Percentiles rank a stretch among this genome's conserved stretches.
Evolutionary conservation across 2,888 invertebrate species (phyloP).

Genomic region (Campoplex nolae): DNA sequence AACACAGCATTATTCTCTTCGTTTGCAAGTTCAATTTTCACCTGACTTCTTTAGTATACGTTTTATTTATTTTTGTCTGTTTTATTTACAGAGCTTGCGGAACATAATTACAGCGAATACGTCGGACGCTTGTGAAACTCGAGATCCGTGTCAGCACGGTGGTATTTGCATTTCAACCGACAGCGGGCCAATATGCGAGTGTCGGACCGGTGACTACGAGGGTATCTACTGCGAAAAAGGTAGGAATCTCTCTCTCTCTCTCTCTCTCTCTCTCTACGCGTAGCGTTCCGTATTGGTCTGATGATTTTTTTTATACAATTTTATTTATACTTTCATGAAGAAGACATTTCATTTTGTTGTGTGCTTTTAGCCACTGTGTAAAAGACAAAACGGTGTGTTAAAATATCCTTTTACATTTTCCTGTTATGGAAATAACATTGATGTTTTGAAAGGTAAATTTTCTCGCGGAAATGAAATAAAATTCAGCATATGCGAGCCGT

Average conservation of each 20-base stretch:
- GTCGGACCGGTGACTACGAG: constrained; percentile 95
- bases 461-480: not conserved
- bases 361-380: not conserved
- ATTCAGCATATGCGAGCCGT: not conserved
- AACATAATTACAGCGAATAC: constrained; percentile 86
- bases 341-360: not conserved
- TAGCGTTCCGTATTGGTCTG: not conserved
- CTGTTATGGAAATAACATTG: not conserved
- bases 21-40: not conserved
- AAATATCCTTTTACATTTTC: not conserved
- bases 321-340: not conserved
- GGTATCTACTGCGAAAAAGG: constrained; percentile 98
- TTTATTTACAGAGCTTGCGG: constrained; percentile 84
- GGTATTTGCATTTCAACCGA: constrained; percentile 98
- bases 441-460: not conserved
- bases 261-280: not conserved
- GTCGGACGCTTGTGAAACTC: constrained; percentile 93
- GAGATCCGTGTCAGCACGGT: constrained; percentile 97
- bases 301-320: not conserved
- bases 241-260: constrained; percentile 83
- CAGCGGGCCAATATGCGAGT: constrained; percentile 97
- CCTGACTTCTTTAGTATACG: not conserved
- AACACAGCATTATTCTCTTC: not conserved
- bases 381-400: not conserved
- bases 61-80: constrained; percentile 21